Evolutionary conservation across 2,113 vertebrate genomes (phyloP), one percentile per base, ranked within the genome.

Genomic region (Leucosticte australis): DNA sequence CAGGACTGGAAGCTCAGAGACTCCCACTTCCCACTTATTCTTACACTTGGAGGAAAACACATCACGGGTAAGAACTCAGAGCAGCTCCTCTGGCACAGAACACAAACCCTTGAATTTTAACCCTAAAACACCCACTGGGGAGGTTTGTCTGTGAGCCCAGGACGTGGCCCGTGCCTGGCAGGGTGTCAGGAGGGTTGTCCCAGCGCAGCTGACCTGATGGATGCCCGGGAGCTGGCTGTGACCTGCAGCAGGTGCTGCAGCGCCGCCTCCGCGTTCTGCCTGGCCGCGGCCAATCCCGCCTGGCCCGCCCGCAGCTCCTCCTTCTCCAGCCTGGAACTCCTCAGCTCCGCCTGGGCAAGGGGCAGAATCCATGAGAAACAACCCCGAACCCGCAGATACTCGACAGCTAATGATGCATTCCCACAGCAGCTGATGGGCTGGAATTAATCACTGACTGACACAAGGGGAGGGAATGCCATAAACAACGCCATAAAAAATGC

Each of bases 191-290:
- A 4, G 23, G 3, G 44, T 0, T 2, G 2, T 17, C 21, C 14
- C 83, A 27, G 39, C 85, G 30, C 41, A 2, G 65, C 98, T 97
- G 85, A 99, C 99, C 97, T 97, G 37, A 99, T 96, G 13, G 98
- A 99, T 1, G 97, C 55, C 1, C 93, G 97, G 17, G 99, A 98
- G 22, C 69, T 98, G 11, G 77, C 92, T 3, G 98, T 96, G 4
- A 98, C 98, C 9, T 82, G 92, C 10, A 96, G 98, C 10, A 99
- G 98, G 80, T 98, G 98, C 88, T 99, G 98, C 2, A 99, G 93
- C 6, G 99, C 99, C 39, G 97, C 6, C 6, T 98, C 98, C 0
- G 99, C 98, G 2, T 99, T 99, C 15, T 97, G 98, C 83, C 95
- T 99, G 92, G 98, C 98, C 3, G 85, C 94, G 0, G 96, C 96